Evolutionary conservation across 2,888 invertebrate genomes (phyloP).

Genomic region (Exephanes ischioxanthus): DNA sequence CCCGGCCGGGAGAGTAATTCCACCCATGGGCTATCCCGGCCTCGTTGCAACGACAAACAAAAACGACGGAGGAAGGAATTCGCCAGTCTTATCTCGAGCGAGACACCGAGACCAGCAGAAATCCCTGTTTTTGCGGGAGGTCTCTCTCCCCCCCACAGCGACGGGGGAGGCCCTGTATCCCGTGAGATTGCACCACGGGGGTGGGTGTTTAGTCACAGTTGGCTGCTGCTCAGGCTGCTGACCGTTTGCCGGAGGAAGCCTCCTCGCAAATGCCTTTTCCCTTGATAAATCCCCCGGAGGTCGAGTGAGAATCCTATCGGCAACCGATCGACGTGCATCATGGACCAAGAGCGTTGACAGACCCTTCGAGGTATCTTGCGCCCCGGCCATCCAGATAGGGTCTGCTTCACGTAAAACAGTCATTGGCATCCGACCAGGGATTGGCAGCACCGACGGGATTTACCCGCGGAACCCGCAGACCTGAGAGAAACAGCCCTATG

Average conservation of each 20-base stretch:
- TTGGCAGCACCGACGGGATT: background rate
- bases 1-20: conserved; percentile 56
- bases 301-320: conserved; percentile 76
- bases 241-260: conserved; percentile 65
- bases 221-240: conserved; percentile 20
- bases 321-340: conserved; percentile 83
- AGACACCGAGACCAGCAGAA: conserved; percentile 52
- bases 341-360: conserved; percentile 80
- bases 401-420: background rate
- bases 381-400: conserved; percentile 54
- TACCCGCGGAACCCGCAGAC: conserved; percentile 19
- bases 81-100: conserved; percentile 63
- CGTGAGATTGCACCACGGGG: conserved; percentile 50
- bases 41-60: conserved; percentile 61
- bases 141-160: conserved; percentile 11
- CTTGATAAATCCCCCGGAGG: conserved; percentile 80
- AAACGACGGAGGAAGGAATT: conserved; percentile 65
- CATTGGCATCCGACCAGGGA: conserved; percentile 10
- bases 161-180: conserved; percentile 39
- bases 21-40: conserved; percentile 38
- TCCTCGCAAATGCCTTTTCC: conserved; percentile 70
- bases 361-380: conserved; percentile 74
- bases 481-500: background rate
- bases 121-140: conserved; percentile 65
- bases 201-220: conserved; percentile 53